These are phyloP conservation scores for Drosophila atripex DNA, from an alignment of 2,888 invertebrate species.

Conservation along the genomic window DNA sequence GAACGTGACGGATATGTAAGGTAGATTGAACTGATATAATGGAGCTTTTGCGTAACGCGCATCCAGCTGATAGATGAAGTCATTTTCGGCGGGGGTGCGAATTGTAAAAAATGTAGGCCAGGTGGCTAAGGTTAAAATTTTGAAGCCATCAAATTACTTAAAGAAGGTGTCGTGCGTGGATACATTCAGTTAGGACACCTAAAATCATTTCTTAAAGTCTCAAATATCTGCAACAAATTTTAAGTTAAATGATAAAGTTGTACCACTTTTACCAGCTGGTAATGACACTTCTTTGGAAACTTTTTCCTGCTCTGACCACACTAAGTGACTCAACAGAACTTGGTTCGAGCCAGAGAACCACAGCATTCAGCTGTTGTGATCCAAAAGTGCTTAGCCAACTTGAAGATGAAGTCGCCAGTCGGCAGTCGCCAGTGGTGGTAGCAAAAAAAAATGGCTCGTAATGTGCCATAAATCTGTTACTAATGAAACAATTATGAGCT, in stretches of 20 bases:
- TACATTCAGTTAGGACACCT: background rate
- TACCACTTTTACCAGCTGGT: slow-evolving; percentile 28
- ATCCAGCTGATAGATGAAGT: slow-evolving; percentile 23
- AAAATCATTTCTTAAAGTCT: background rate
- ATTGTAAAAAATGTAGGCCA: background rate
- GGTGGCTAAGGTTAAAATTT: background rate
- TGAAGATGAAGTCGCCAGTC: slow-evolving; percentile 46
- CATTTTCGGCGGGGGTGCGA: slow-evolving; percentile 23
- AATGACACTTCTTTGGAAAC: slow-evolving; percentile 43
- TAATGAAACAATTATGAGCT: slow-evolving; percentile 77
- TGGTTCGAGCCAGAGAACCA: slow-evolving; percentile 10
- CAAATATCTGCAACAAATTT: background rate
- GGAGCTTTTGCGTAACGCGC: slow-evolving; percentile 21
- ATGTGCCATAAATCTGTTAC: slow-evolving; percentile 71
- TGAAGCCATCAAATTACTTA: background rate
- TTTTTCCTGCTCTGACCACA: slow-evolving; percentile 3
- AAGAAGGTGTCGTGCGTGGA: background rate
- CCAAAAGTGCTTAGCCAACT: slow-evolving; percentile 53
- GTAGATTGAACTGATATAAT: slow-evolving; percentile 45
- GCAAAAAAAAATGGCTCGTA: slow-evolving; percentile 36
- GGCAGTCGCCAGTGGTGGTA: background rate
- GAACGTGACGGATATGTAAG: slow-evolving; percentile 34
- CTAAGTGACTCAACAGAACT: slow-evolving; percentile 29
- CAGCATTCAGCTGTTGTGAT: slow-evolving; percentile 32
- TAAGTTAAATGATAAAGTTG: background rate